phyloP scores from a whole-genome alignment of 2,888 invertebrate genomes.

The Nomada ferruginata region DNA sequence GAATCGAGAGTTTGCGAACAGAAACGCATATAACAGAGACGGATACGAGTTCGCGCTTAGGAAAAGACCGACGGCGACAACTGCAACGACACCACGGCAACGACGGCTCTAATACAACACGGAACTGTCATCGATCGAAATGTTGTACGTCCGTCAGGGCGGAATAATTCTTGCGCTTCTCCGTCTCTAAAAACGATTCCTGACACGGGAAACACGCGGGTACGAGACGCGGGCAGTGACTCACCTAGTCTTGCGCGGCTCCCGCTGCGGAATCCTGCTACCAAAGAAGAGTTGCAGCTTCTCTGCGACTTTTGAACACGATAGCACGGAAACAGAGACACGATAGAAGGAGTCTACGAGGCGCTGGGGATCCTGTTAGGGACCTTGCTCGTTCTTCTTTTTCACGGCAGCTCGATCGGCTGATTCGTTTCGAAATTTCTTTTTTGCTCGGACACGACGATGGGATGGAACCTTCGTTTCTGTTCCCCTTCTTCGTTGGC shows the following conservation, averaged over 20 bases:
- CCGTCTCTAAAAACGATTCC: neutral
- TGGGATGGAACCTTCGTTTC: neutral
- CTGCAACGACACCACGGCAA: neutral
- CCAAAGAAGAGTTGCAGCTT: slow-evolving; percentile 82
- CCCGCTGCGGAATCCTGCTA: slow-evolving; percentile 74
- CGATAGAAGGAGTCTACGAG: slow-evolving; percentile 25
- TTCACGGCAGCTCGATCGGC: neutral
- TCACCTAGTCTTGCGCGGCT: slow-evolving; percentile 72
- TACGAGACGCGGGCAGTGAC: slow-evolving; percentile 40
- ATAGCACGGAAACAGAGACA: slow-evolving; percentile 47
- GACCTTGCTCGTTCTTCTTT: neutral
- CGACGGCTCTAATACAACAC: slow-evolving; percentile 21
- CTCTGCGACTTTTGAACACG: slow-evolving; percentile 51
- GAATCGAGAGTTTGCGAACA: neutral
- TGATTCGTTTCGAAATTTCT: neutral
- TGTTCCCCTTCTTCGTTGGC: slow-evolving; percentile 19
- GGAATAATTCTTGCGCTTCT: neutral
- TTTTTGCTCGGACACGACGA: neutral
- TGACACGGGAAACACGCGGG: slow-evolving; percentile 16
- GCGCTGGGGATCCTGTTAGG: slow-evolving; percentile 10
- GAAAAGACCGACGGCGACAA: slow-evolving; percentile 6
- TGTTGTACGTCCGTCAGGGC: neutral
- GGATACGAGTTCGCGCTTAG: slow-evolving; percentile 19
- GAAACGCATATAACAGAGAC: neutral
- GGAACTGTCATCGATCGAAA: slow-evolving; percentile 65